phyloP scores from a whole-genome alignment of 1,140 invertebrate genomes.

The Cyclargus thomasi region DNA sequence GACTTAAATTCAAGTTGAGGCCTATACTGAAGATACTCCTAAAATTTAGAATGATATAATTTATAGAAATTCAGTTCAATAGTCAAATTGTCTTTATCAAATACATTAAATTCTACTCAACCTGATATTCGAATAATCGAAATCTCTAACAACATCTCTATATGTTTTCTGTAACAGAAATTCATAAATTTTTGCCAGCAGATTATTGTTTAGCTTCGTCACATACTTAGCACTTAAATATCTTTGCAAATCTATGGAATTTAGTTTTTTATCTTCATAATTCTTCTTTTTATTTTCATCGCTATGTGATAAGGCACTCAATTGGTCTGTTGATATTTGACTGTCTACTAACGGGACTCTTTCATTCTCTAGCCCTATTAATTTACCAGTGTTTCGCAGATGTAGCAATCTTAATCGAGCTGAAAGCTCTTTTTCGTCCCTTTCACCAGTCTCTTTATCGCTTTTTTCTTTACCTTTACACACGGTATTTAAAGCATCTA shows the following conservation, averaged over 20 bases:
- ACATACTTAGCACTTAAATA: constrained; percentile 57
- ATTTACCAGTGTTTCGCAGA: constrained; percentile 47
- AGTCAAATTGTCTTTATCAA: not conserved
- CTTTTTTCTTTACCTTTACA: constrained; percentile 35
- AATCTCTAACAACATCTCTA: constrained; percentile 59
- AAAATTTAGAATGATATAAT: constrained; percentile 26
- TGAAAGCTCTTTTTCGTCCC: constrained; percentile 34
- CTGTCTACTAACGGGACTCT: constrained; percentile 45
- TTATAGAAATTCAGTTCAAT: not conserved
- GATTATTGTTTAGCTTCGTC: constrained; percentile 52
- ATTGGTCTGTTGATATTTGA: constrained; percentile 60
- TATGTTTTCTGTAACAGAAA: constrained; percentile 51
- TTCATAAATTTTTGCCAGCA: constrained; percentile 45
- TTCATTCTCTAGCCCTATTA: constrained; percentile 44
- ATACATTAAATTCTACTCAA: constrained; percentile 16
- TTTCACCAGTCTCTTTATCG: constrained; percentile 29
- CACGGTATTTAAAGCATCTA: constrained; percentile 39
- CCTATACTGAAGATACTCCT: constrained; percentile 42
- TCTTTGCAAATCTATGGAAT: constrained; percentile 55
- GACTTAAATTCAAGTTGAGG: constrained; percentile 32
- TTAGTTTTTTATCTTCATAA: constrained; percentile 43
- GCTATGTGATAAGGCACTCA: constrained; percentile 40
- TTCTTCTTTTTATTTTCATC: constrained; percentile 44
- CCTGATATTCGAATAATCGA: constrained; percentile 46
- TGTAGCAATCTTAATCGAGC: constrained; percentile 49